These are phyloP conservation scores for Pogonus chalceus DNA, from an alignment of 1,140 invertebrate genomes.

Conservation along the genomic window DNA sequence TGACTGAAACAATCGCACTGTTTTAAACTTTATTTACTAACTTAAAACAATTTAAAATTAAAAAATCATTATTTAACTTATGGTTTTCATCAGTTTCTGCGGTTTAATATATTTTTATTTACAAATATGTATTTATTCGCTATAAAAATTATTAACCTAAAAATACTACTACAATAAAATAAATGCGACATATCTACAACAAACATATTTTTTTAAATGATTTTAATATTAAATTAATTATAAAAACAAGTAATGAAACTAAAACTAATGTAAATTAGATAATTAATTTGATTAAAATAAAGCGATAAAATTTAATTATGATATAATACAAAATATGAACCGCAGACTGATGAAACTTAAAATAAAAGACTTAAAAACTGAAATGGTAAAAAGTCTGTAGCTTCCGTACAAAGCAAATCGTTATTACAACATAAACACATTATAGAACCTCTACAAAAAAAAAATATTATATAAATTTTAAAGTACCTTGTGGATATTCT, in stretches of 20 bases:
- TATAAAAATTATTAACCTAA: no score
- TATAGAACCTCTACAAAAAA: background rate
- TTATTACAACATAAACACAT: background rate
- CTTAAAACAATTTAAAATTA: background rate
- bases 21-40: background rate
- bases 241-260: no score
- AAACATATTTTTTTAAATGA: no score
- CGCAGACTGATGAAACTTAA: background rate
- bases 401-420: background rate
- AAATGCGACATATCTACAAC: no score
- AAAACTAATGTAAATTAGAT: no score
- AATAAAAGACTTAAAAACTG: background rate
- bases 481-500: slow-evolving; percentile 7
- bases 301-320: no score
- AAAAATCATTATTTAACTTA: background rate
- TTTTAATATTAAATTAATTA: no score
- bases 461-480: background rate
- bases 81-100: background rate
- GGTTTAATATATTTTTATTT: background rate
- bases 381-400: background rate
- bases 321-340: no score
- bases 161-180: no score
- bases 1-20: background rate
- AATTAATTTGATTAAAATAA: no score
- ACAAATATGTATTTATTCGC: background rate